These are phyloP conservation scores for Elysia chlorotica DNA, from an alignment of 1,140 invertebrate species.

Conservation along the genomic window DNA sequence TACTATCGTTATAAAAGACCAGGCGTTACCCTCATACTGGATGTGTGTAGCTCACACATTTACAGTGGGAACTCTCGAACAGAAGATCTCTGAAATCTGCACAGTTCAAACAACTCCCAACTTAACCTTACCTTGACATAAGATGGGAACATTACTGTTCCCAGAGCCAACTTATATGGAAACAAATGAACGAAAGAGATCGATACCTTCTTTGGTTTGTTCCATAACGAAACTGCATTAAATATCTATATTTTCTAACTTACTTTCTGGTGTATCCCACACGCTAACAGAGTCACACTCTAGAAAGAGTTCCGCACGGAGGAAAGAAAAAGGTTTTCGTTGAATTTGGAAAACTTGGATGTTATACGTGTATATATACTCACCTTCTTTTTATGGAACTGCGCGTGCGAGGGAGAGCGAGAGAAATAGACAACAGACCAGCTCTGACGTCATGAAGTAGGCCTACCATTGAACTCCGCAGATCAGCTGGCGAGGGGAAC, in stretches of 20 bases:
- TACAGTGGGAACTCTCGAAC: no score
- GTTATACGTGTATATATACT: background rate
- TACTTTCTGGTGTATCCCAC: background rate
- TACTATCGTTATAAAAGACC: background rate
- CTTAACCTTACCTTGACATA: background rate
- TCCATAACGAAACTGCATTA: background rate
- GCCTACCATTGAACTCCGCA: no score
- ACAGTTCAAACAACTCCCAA: background rate
- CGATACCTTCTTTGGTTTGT: background rate
- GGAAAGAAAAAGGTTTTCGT: background rate
- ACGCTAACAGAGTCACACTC: no score
- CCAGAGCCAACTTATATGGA: no score
- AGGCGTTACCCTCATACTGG: background rate
- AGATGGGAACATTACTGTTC: background rate
- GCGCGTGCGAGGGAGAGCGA: no score
- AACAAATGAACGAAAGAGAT: background rate
- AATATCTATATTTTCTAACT: background rate
- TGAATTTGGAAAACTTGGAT: background rate
- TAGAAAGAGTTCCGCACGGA: no score
- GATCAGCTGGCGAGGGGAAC: no score
- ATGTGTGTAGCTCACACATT: background rate
- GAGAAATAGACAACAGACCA: no score
- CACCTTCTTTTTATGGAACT: no score
- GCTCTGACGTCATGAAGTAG: no score
- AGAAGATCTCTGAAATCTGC: no score